Evolutionary conservation across 2,888 invertebrate genomes (phyloP).

Genomic region (Perizoma affinitatum): DNA sequence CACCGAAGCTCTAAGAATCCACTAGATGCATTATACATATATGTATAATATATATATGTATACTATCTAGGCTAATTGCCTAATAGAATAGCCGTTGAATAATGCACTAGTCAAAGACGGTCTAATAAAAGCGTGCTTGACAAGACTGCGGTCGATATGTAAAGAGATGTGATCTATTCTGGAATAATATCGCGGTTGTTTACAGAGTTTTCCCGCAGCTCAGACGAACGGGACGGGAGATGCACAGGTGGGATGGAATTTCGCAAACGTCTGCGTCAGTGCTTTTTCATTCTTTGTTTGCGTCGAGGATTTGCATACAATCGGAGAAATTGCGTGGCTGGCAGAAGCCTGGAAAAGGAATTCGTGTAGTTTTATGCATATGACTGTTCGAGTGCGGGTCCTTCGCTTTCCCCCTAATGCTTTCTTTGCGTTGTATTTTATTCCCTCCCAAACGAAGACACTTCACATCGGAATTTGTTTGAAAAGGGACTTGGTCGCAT

Average conservation of each 20-base stretch:
- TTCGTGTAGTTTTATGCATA: constrained; percentile 69
- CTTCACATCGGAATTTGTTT: constrained; percentile 19
- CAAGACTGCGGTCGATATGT: constrained; percentile 72
- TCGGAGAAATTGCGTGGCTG: constrained; percentile 78
- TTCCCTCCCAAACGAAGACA: constrained; percentile 27
- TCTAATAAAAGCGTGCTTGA: constrained; percentile 74
- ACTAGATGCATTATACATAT: constrained; percentile 75
- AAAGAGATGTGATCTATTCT: constrained; percentile 73
- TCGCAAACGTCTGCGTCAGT: constrained; percentile 67
- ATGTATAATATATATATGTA: no score
- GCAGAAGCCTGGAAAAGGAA: constrained; percentile 63
- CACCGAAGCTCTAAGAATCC: constrained; percentile 63
- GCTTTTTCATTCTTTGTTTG: constrained; percentile 81
- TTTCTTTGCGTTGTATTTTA: constrained; percentile 22
- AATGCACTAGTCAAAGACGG: constrained; percentile 69
- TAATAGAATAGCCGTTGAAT: constrained; percentile 75
- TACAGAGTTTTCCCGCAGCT: constrained; percentile 61
- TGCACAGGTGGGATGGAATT: constrained; percentile 64
- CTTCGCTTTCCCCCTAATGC: constrained; percentile 47
- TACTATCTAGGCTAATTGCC: constrained; percentile 74
- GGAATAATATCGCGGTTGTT: constrained; percentile 73
- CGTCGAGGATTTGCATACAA: constrained; percentile 80
- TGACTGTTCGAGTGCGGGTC: constrained; percentile 54
- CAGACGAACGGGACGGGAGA: constrained; percentile 55
- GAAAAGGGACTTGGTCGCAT: background rate